Base-by-base conservation (phyloP, 2,797 vertebrate species). In the Heteromormyrus szaboi region DNA sequence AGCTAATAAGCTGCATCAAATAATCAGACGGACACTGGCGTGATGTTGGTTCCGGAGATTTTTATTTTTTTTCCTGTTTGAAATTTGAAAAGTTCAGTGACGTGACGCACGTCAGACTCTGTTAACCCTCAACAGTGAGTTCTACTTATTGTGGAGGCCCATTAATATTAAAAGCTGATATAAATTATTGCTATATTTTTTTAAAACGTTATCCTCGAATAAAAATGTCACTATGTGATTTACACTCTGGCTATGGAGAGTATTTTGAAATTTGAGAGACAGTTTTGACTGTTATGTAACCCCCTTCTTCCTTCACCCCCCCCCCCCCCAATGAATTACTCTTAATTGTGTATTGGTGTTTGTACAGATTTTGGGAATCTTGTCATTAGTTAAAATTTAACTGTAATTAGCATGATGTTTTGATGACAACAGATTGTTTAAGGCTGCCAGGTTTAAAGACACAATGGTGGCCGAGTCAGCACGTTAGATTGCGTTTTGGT, bases 1-100 rank as follows among this genome's bases (percentile, higher is more conserved):
- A 37, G 6, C 7, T 41, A 9, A 11, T 2, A 86, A 51, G 17
- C 6, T 87, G 37, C 72, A 19, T 89, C 22, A 56, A 53, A 14
- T 72, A 37, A 72, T 72, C 29, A 14, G 29, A 46, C 6, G 41
- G 53, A 81, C 51, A 62, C 41, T 56, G 68, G 25, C 14, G 4
- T 87, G 37, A 46, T 19, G 68, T 46, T 56, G 51, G 50, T 19
- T 4, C 48, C n/a, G 53, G 51, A 41, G 51, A 50, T 25, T 37
- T 46, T 29, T 9, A 62, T 29, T 84, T 56, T 33, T 87, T 79
- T 37, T 33, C 68, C 37, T 19, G 17, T 87, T 17, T 86, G 51
- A 87, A 86, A 65, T 87, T 22, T 72, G 59, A 25, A 86, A 88
- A 88, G 76, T 51, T 86, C 14, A 79, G 41, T 48, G 68, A 87